Conservation (phyloP, 2,888 invertebrate species). For the Tipula lateralis region DNA sequence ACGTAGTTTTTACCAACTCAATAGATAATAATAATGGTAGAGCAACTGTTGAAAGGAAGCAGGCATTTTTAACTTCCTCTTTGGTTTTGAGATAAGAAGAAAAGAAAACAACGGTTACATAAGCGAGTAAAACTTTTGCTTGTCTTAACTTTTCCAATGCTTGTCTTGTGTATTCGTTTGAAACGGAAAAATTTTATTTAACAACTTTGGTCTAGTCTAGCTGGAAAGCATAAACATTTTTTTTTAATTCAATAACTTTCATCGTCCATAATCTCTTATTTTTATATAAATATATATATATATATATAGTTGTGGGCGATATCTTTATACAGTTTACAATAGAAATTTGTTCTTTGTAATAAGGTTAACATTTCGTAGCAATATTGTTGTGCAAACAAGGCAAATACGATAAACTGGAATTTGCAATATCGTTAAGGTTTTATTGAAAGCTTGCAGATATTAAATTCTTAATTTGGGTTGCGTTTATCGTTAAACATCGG, state of each 20-base stretch:
- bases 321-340: not conserved
- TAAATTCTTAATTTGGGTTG: no score
- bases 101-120: not conserved
- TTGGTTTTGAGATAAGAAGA: not conserved
- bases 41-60: not conserved
- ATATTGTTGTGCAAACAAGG: not conserved
- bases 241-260: not conserved
- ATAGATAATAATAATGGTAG: no score
- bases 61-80: not conserved
- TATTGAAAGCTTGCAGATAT: not conserved
- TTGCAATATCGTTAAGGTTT: not conserved
- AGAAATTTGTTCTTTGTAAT: not conserved
- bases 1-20: no score
- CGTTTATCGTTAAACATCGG: no score
- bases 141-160: not conserved
- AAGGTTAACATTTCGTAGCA: not conserved
- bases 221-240: not conserved
- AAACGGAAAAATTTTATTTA: not conserved
- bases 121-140: not conserved
- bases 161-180: not conserved
- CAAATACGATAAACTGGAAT: not conserved
- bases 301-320: not conserved
- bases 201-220: not conserved
- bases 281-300: no score
- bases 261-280: not conserved